Evolutionary conservation across 2,888 invertebrate species (phyloP), one percentile per base, ranked within the genome.

Genomic region (Leptinotarsa haldemani): DNA sequence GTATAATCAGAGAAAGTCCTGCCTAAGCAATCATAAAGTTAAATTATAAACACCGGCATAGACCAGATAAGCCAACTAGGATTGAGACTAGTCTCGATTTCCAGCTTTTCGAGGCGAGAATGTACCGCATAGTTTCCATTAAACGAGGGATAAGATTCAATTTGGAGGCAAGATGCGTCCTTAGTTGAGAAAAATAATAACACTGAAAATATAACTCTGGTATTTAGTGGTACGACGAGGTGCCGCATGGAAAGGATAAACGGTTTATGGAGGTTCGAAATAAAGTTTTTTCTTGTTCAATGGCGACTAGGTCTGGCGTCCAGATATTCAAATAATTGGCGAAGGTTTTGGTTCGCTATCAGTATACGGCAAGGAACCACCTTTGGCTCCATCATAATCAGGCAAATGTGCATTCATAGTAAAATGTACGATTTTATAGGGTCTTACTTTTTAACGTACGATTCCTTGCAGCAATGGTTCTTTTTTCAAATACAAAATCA

Each of bases 41-140:
- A 61, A 71, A 69, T 65, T 69, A 73, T 73, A 46, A 73, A 69
- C 69, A 69, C 69, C 56, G 69, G 53, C 40, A 69, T 69, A 65
- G 48, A 46, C 69, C 58, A 73, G 73, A 73, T 73, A 69, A 73
- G 73, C 69, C 69, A 22, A 56, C 56, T 56, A 56, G 22, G 22
- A 56, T 65, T 18, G 46, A 40, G 40, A 65, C 20, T 40, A 20
- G 20, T 40, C 18, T 20, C 46, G 65, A 65, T 30, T 65, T 65
- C 48, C 7, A 30, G 30, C 30, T 30, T 30, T 30, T 30, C 65
- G 13, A 22, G 7, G 25, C 52, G 52, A 30, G 68, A 66, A 68
- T 68, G 56, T 68, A 18, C 25, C 25, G 68, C 50, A 68, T 68
- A 68, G 68, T 68, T 56, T 56, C 56, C 68, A 68, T 53, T 68